A percentile compares a stretch with the other conserved stretches of the same genome.
Evolutionary conservation across 2,888 invertebrate species (phyloP).

Genomic region (Adelognathus sp.): DNA sequence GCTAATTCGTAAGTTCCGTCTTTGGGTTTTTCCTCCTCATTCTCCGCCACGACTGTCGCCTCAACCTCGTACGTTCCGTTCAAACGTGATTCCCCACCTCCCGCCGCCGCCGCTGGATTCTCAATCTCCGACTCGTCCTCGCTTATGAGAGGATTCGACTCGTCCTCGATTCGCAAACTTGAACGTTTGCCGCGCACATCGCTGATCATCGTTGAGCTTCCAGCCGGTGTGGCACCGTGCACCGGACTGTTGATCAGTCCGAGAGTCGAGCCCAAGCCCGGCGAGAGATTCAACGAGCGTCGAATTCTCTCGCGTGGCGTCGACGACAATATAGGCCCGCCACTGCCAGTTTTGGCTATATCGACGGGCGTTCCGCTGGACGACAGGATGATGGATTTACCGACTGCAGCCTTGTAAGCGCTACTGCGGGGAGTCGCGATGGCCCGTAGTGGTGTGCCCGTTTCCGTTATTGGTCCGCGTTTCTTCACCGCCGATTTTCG

Average conservation of each 20-base stretch:
- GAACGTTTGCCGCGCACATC: slow-evolving; percentile 8
- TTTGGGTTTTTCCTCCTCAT: slow-evolving; percentile 12
- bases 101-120: too few species aligned
- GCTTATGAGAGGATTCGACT: slow-evolving; percentile 51
- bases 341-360: background rate
- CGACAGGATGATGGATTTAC: slow-evolving; percentile 14
- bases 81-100: slow-evolving; percentile 5
- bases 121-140: slow-evolving; percentile 46
- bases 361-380: slow-evolving; percentile 40
- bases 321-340: slow-evolving; percentile 44
- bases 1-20: slow-evolving; percentile 70
- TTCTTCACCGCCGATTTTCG: slow-evolving; percentile 53
- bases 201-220: slow-evolving; percentile 22
- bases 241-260: slow-evolving; percentile 15
- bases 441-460: slow-evolving; percentile 55
- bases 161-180: slow-evolving; percentile 49
- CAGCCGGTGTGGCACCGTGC: slow-evolving; percentile 30
- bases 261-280: slow-evolving; percentile 29
- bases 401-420: background rate
- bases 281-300: slow-evolving; percentile 57
- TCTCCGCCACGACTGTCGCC: slow-evolving; percentile 9
- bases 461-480: slow-evolving; percentile 45
- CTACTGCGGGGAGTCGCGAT: slow-evolving; percentile 10
- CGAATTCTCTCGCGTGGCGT: slow-evolving; percentile 61
- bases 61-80: slow-evolving; percentile 52